A percentile compares a stretch with the other conserved stretches of the same genome.
Evolutionary conservation across 2,797 vertebrate species (phyloP).

Genomic region (Australoheros facetus): DNA sequence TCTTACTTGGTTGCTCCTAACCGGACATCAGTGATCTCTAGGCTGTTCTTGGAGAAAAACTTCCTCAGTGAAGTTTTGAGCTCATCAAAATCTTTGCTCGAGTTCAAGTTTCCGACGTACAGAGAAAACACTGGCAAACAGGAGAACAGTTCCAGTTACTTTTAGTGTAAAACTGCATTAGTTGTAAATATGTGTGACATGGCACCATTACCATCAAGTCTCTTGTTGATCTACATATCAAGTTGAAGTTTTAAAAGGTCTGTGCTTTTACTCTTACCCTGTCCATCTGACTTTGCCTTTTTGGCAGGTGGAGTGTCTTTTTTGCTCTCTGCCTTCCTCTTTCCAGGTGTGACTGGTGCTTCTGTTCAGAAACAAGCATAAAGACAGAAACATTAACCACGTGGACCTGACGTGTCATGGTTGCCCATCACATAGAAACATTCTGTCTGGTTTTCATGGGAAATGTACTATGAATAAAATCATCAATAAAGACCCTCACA

Average conservation of each 20-base stretch:
- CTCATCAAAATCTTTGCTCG: conserved; percentile 88
- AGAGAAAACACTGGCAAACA: conserved; percentile 79
- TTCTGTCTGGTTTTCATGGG: background rate
- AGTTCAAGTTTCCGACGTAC: conserved; percentile 88
- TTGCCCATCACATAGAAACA: background rate
- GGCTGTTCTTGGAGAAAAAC: conserved; percentile 90
- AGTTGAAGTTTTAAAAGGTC: rapidly evolving
- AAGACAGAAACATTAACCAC: background rate
- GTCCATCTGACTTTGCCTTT: conserved; percentile 87
- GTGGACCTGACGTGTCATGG: too few relatives aligned
- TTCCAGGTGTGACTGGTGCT: conserved; percentile 82
- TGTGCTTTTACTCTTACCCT: conserved; percentile 70
- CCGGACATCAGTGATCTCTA: conserved; percentile 87
- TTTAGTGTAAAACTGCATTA: background rate
- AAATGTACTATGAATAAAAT: background rate
- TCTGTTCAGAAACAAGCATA: conserved; percentile 60
- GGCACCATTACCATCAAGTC: conserved; percentile 87
- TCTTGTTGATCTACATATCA: conserved; percentile 81
- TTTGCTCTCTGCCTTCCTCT: conserved; percentile 89
- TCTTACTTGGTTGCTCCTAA: conserved; percentile 90
- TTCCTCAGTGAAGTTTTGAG: conserved; percentile 85
- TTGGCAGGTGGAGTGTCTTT: conserved; percentile 89
- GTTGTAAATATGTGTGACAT: conserved; percentile 22
- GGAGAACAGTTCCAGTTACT: background rate
- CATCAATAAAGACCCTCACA: background rate